Evolutionary conservation across 2,113 vertebrate genomes (phyloP).

Genomic region (Hymenochirus boettgeri): DNA sequence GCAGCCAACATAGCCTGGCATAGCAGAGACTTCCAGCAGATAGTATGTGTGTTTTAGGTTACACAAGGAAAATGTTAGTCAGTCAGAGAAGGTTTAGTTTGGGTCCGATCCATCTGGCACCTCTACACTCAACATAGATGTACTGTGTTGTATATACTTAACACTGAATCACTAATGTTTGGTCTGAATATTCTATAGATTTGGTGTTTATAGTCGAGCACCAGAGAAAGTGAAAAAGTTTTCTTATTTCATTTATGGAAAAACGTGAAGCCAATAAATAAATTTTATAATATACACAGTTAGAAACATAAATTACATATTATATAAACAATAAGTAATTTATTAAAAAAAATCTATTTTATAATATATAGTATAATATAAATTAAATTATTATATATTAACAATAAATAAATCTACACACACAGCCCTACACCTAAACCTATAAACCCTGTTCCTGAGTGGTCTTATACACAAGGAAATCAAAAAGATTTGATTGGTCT

Average conservation of each 20-base stretch:
- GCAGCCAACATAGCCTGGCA: conserved; percentile 56
- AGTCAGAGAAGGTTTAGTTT: conserved; percentile 62
- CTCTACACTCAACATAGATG: conserved; percentile 53
- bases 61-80: conserved; percentile 65
- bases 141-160: conserved; percentile 48
- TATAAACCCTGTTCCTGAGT: too few species aligned
- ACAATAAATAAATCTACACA: too few species aligned
- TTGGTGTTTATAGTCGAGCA: not conserved
- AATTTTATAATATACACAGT: too few species aligned
- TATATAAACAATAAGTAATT: too few species aligned
- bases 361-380: too few species aligned
- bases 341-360: too few species aligned
- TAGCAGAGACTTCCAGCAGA: conserved; percentile 53
- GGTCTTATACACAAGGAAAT: too few species aligned
- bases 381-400: too few species aligned
- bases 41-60: conserved; percentile 60
- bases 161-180: conserved; percentile 52
- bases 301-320: too few species aligned
- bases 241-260: not conserved
- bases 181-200: conserved; percentile 26
- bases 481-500: too few species aligned
- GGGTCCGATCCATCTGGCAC: conserved; percentile 63
- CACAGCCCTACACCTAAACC: too few species aligned
- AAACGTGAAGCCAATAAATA: not conserved
- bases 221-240: not conserved